Conservation (phyloP, 2,888 invertebrate species). For the Eupithecia vulgata region DNA sequence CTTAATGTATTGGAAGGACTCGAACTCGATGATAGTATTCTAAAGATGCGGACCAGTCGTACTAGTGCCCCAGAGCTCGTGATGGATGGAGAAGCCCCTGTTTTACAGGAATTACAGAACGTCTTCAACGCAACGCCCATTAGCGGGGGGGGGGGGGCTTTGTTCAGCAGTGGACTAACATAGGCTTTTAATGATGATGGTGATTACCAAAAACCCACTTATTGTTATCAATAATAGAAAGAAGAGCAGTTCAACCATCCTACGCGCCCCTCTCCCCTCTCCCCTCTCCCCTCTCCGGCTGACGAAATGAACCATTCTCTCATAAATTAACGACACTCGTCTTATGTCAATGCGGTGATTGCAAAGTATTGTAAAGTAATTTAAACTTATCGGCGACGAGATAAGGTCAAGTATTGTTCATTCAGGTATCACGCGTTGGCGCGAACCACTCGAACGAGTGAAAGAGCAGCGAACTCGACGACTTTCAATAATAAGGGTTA, state of each 20-base stretch:
- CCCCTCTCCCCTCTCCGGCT: background rate
- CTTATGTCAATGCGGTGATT: slow-evolving; percentile 11
- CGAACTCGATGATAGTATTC: too few species aligned
- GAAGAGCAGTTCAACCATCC: background rate
- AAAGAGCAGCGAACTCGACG: slow-evolving; percentile 23
- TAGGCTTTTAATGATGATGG: too few species aligned
- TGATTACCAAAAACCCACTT: background rate
- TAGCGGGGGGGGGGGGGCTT: too few species aligned
- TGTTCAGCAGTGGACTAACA: too few species aligned
- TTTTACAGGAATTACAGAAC: too few species aligned
- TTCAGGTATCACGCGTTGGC: slow-evolving; percentile 11
- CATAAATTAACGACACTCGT: background rate
- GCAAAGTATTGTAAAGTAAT: slow-evolving; percentile 20
- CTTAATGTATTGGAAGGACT: too few species aligned
- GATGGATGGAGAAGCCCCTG: too few species aligned
- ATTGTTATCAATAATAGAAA: background rate
- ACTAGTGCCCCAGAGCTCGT: too few species aligned
- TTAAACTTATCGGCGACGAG: slow-evolving; percentile 14
- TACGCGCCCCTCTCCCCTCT: background rate
- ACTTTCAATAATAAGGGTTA: slow-evolving; percentile 20
- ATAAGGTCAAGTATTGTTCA: slow-evolving; percentile 31
- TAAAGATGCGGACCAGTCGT: too few species aligned
- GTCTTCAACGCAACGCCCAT: too few species aligned
- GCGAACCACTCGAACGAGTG: slow-evolving; percentile 10
- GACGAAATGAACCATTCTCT: background rate